phyloP scores from a whole-genome alignment of 2,797 vertebrate genomes.

The Argya squamiceps region DNA sequence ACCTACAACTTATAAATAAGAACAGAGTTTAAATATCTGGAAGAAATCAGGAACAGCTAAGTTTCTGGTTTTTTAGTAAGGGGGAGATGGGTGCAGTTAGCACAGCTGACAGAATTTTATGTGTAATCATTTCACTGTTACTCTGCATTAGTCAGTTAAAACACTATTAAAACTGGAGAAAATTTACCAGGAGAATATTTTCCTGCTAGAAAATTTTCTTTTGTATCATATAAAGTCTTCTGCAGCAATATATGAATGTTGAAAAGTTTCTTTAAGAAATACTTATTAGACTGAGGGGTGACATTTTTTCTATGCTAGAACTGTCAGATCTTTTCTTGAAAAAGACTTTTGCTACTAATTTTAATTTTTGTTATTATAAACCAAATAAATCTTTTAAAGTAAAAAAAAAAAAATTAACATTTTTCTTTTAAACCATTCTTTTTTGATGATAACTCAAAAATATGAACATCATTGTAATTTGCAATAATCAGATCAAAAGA shows the following conservation, averaged over 20 bases:
- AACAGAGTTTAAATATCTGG: background rate
- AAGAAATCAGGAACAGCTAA: background rate
- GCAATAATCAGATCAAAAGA: background rate
- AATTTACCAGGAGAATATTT: background rate
- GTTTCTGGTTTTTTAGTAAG: accelerated
- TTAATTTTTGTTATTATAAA: background rate
- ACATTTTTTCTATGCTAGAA: background rate
- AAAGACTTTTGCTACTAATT: background rate
- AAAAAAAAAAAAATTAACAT: background rate
- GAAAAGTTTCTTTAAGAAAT: background rate
- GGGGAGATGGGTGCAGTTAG: background rate
- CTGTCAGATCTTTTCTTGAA: background rate
- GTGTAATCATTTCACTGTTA: background rate
- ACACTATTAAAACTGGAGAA: background rate
- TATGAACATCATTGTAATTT: background rate
- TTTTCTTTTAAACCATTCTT: background rate
- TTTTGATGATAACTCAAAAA: background rate
- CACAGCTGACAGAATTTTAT: background rate
- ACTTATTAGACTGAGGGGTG: background rate
- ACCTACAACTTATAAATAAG: background rate
- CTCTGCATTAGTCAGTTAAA: background rate
- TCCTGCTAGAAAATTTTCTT: background rate
- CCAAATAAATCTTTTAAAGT: background rate
- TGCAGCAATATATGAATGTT: background rate
- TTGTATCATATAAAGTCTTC: background rate